Percentiles rank a stretch among this genome's conserved stretches.
phyloP scores from a whole-genome alignment of 2,888 invertebrate genomes.

The Cotesia congregata region DNA sequence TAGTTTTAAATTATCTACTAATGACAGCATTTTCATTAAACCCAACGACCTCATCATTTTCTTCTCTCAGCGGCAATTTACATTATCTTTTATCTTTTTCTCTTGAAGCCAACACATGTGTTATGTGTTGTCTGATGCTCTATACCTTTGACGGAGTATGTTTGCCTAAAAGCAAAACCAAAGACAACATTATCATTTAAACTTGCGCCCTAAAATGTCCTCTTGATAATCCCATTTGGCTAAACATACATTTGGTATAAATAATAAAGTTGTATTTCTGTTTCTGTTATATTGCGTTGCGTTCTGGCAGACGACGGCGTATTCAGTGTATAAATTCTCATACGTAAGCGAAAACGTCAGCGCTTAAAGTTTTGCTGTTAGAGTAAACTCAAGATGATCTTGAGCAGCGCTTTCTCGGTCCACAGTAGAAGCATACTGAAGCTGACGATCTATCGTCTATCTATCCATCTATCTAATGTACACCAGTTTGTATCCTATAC shows the following conservation, averaged over 20 bases:
- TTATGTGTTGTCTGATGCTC: neutral
- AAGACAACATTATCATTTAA: neutral
- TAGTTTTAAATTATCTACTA: conserved; percentile 55
- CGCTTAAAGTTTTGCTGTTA: conserved; percentile 53
- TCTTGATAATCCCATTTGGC: neutral
- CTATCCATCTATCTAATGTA: conserved; percentile 17
- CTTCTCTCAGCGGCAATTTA: conserved; percentile 30
- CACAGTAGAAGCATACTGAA: neutral
- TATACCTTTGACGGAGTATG: neutral
- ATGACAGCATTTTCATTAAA: conserved; percentile 58
- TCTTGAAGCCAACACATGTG: too few relatives aligned
- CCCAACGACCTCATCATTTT: conserved; percentile 23
- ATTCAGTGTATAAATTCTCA: conserved; percentile 47
- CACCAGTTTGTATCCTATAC: neutral
- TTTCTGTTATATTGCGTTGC: too few relatives aligned
- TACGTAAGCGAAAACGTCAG: conserved; percentile 66
- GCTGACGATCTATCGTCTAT: conserved; percentile 16
- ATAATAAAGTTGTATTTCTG: neutral
- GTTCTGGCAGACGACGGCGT: too few relatives aligned
- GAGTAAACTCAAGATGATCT: conserved; percentile 25
- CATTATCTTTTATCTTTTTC: neutral
- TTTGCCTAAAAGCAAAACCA: neutral
- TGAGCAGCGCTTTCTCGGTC: conserved; percentile 4
- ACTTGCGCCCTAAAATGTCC: neutral
- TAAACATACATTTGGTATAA: neutral